These are phyloP conservation scores for Dryobates pubescens DNA, from an alignment of 2,797 vertebrate genomes.

Conservation along the genomic window DNA sequence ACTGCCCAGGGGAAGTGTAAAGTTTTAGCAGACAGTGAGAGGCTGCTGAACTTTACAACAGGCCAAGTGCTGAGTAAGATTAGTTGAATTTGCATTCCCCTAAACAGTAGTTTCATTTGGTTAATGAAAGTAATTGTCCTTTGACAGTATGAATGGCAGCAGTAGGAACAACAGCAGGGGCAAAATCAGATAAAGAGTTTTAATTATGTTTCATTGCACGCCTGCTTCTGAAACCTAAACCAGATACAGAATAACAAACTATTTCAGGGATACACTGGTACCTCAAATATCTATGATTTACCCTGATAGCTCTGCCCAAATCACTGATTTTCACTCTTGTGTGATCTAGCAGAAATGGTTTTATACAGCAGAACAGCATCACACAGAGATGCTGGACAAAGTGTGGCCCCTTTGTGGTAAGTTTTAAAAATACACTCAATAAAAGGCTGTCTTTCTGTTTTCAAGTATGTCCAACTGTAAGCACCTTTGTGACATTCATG, in stretches of 20 bases:
- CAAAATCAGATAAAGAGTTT: neutral
- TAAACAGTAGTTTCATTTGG: neutral
- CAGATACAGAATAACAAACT: neutral
- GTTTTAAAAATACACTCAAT: neutral
- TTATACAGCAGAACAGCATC: neutral
- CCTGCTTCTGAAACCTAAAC: neutral
- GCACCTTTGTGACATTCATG: neutral
- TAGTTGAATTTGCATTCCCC: neutral
- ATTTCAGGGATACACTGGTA: neutral
- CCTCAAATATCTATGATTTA: neutral
- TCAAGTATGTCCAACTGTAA: neutral
- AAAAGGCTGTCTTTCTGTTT: neutral
- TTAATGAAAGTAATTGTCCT: slow-evolving; percentile 18
- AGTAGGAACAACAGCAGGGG: neutral
- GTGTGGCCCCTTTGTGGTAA: neutral
- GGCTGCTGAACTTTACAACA: slow-evolving; percentile 10
- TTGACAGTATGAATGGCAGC: neutral
- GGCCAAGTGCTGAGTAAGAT: neutral
- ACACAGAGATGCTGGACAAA: neutral
- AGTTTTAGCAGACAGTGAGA: neutral
- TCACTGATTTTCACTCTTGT: neutral
- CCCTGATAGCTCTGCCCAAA: neutral
- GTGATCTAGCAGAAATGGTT: neutral
- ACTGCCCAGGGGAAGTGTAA: slow-evolving; percentile 39
- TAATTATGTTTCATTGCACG: neutral